phyloP scores from a whole-genome alignment of 2,888 invertebrate genomes.

The Cremastinae sp. region DNA sequence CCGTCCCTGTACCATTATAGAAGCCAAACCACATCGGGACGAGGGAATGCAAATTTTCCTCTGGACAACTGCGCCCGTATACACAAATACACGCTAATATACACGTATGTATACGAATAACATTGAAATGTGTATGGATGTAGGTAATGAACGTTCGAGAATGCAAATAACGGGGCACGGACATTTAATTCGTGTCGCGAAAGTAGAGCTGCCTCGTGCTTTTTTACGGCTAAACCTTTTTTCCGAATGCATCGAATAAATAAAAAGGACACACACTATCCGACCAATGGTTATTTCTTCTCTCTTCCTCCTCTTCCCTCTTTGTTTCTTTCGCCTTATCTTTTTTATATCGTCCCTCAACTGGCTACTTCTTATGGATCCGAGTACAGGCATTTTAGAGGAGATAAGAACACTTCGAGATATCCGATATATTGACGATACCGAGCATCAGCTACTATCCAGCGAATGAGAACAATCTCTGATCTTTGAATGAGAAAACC shows the following conservation, averaged over 20 bases:
- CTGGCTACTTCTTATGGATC: conserved; percentile 35
- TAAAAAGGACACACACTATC: conserved; percentile 20
- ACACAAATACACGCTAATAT: conserved; percentile 16
- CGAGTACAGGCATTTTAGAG: conserved; percentile 48
- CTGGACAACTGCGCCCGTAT: conserved; percentile 46
- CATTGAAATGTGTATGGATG: conserved; percentile 29
- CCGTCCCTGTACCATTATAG: conserved; percentile 22
- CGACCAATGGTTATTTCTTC: conserved; percentile 27
- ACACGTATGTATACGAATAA: conserved; percentile 27
- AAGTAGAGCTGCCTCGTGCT: conserved; percentile 62
- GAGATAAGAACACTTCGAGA: conserved; percentile 57
- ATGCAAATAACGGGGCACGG: conserved; percentile 64
- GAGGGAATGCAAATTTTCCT: conserved; percentile 58
- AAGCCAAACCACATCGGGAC: conserved; percentile 45
- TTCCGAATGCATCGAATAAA: conserved; percentile 34
- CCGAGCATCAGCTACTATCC: conserved; percentile 57
- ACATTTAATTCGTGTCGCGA: conserved; percentile 61
- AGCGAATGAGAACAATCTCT: conserved; percentile 35
- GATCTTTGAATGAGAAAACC: too few relatives aligned
- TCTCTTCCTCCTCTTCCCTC: not conserved
- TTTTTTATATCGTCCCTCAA: conserved; percentile 10
- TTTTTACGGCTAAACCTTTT: conserved; percentile 42
- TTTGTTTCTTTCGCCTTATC: conserved; percentile 1
- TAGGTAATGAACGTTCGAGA: conserved; percentile 38
- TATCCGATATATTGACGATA: conserved; percentile 60